Percentiles rank a stretch among this genome's conserved stretches.
Evolutionary conservation across 92 coral and sea anemone species (phyloP).

Genomic region (Palythoa caribaeorum): DNA sequence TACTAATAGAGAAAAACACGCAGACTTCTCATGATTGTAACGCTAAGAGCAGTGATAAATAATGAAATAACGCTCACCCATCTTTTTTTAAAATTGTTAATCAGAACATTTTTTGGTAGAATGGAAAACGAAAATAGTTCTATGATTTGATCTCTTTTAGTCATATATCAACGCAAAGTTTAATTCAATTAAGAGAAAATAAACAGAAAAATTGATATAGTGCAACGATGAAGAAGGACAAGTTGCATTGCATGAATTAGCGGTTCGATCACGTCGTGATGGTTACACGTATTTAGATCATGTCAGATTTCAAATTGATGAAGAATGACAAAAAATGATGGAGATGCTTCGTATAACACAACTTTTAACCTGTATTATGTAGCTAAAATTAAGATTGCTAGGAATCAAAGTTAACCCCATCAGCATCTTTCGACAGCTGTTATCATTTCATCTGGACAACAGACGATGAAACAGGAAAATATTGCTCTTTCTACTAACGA

Average conservation of each 20-base stretch:
- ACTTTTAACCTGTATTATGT: background rate
- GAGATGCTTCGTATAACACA: background rate
- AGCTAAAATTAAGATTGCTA: background rate
- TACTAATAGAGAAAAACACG: background rate
- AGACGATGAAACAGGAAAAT: background rate
- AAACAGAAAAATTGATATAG: background rate
- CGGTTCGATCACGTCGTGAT: background rate
- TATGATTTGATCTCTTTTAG: background rate
- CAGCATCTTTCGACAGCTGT: constrained; percentile 22
- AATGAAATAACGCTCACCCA: background rate
- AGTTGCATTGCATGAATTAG: background rate
- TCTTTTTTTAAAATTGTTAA: background rate
- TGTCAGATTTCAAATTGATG: background rate
- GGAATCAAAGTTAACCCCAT: constrained; percentile 4
- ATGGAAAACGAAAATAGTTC: background rate
- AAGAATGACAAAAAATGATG: background rate
- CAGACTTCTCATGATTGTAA: constrained; percentile 1
- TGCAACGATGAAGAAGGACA: background rate
- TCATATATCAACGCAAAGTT: background rate
- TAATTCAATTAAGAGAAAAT: background rate
- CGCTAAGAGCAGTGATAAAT: background rate
- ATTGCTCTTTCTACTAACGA: background rate
- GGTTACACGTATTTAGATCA: background rate
- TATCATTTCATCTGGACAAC: constrained; percentile 10
- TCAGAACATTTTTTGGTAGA: too few species aligned